Evolutionary conservation across 2,888 invertebrate species (phyloP).

Genomic region (Tryphoninae sp.): DNA sequence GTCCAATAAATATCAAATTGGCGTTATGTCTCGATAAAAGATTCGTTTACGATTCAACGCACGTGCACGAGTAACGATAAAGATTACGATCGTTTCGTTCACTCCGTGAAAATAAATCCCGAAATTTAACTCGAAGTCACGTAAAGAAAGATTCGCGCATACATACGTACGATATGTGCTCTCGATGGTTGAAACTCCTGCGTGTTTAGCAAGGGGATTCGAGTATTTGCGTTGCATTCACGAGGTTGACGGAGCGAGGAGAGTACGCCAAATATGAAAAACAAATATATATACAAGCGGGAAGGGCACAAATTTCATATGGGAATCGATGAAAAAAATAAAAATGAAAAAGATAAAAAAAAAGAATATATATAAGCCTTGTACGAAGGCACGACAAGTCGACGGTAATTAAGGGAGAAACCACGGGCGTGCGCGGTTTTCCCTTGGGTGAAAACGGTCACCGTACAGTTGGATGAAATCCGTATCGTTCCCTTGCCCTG

Average conservation of each 20-base stretch:
- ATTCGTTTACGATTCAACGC: constrained; percentile 25
- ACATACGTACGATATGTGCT: constrained; percentile 60
- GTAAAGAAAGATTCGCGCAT: not conserved
- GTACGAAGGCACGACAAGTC: constrained; percentile 69
- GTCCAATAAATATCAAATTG: too few relatives aligned
- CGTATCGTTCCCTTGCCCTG: constrained; percentile 72
- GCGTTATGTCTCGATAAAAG: constrained; percentile 7
- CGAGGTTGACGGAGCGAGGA: constrained; percentile 7
- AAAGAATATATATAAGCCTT: constrained; percentile 14
- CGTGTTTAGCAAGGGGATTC: constrained; percentile 19
- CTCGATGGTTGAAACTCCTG: constrained; percentile 37
- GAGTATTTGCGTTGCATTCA: constrained; percentile 38
- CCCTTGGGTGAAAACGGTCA: constrained; percentile 63
- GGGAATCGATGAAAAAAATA: constrained; percentile 50
- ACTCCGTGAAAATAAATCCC: constrained; percentile 62
- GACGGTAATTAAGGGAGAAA: constrained; percentile 76
- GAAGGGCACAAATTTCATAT: constrained; percentile 40
- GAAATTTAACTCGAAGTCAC: constrained; percentile 66
- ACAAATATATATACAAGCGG: constrained; percentile 18
- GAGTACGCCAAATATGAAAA: not conserved
- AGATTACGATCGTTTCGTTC: constrained; percentile 30
- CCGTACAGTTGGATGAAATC: constrained; percentile 72
- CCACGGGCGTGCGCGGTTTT: constrained; percentile 64
- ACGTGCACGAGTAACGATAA: constrained; percentile 32
- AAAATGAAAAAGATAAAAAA: constrained; percentile 25